Evolutionary conservation across 2,888 invertebrate genomes (phyloP).

Genomic region (Apamea anceps): DNA sequence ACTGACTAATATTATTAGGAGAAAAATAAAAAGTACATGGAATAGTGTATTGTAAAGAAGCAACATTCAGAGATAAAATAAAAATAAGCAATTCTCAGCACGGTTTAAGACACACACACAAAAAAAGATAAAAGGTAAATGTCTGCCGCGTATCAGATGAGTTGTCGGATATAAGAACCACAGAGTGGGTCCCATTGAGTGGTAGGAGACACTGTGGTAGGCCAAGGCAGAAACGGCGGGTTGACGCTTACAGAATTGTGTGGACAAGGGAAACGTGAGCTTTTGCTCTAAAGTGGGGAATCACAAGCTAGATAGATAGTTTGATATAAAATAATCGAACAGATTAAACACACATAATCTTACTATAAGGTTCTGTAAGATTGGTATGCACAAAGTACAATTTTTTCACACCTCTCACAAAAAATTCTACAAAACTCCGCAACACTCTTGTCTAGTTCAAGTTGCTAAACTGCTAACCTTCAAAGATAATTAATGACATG

Average conservation of each 20-base stretch:
- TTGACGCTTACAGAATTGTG: not conserved
- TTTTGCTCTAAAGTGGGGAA: not conserved
- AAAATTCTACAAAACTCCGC: fast-evolving
- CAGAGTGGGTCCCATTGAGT: too few species aligned
- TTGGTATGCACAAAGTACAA: not conserved
- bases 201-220: too few species aligned
- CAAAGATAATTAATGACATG: too few species aligned
- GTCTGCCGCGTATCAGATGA: not conserved
- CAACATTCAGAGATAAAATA: not conserved
- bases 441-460: too few species aligned
- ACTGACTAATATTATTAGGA: too few species aligned
- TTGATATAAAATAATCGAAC: not conserved
- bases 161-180: not conserved
- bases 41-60: not conserved
- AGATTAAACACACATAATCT: not conserved
- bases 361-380: not conserved
- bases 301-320: not conserved
- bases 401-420: not conserved
- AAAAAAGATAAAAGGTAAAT: not conserved
- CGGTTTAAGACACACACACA: too few species aligned
- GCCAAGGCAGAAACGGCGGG: too few species aligned
- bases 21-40: too few species aligned
- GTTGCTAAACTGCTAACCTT: not conserved
- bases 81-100: not conserved
- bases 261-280: too few species aligned